Evolutionary conservation across 2,888 invertebrate species (phyloP).

Genomic region (Acanthosepion pharaonis): DNA sequence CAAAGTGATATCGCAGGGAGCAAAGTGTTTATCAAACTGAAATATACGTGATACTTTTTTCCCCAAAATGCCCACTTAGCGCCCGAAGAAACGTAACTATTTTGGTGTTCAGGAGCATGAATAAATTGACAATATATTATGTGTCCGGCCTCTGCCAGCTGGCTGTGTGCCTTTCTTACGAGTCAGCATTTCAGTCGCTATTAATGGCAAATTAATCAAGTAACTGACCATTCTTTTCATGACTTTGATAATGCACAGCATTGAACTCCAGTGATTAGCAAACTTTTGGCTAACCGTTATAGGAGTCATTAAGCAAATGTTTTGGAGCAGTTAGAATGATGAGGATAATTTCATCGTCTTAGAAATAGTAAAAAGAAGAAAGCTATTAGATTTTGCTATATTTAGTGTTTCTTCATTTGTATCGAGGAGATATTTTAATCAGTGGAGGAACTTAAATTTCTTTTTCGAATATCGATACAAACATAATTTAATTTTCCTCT

Average conservation of each 20-base stretch:
- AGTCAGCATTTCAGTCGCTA: background rate
- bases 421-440: too few species aligned
- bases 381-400: background rate
- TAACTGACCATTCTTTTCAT: background rate
- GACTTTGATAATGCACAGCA: background rate
- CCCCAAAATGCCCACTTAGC: background rate
- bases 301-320: background rate
- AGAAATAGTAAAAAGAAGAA: background rate
- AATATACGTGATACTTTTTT: background rate
- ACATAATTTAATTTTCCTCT: too few species aligned
- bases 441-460: too few species aligned
- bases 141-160: background rate
- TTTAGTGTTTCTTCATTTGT: too few species aligned
- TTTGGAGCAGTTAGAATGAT: background rate
- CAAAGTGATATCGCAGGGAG: background rate
- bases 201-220: slow-evolving; percentile 22
- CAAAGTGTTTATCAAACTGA: background rate
- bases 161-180: background rate
- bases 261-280: background rate
- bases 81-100: background rate
- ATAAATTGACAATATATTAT: slow-evolving; percentile 18
- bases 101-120: background rate
- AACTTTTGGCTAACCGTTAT: background rate
- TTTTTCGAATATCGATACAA: too few species aligned
- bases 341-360: background rate